Evolutionary conservation across 2,113 vertebrate genomes (phyloP), one percentile per base, ranked within the genome.

Genomic region (Rousettus leschenaultii): DNA sequence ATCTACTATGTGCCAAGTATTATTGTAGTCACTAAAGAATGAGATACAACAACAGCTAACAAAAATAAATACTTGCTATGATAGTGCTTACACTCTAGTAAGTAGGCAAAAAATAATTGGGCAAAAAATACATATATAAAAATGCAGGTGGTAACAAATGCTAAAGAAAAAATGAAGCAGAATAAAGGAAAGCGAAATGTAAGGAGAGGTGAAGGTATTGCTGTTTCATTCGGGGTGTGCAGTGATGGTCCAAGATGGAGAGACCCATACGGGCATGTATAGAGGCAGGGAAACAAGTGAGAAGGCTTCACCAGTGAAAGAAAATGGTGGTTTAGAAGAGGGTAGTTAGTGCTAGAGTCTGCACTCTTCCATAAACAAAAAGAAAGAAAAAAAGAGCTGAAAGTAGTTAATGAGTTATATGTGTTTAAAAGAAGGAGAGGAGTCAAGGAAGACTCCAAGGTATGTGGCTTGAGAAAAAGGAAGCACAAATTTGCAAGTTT

Each of bases 191-290:
- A 85, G 45, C 15, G 38, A 80, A 55, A 53, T 14, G 16, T 7
- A 63, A 65, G 48, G 33, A 2, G 14, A 43, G 53, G 5, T 5
- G 7, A 15, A 33, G 3, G 12, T 3, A 26, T 12, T 33, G 8
- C 9, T 10, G 3, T 38, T 57, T 40, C 24, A 21, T 21, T 61
- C n/a, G 3, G 0, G 15, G 9, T 51, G 24, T 66, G 26, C 51
- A 7, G 28, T 1, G 13, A 59, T 53, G 33, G 14, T 5, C 26
- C 28, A 48, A 26, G 35, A n/a, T 68, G 26, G 65, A 15, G 21
- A 0, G 8, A 3, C 40, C 40, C 45, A 2, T 5, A 10, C 5
- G 16, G 22, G 6, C 22, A 15, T 7, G 11, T 14, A 1, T 6
- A 11, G 53, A 71, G 74, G 38, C 65, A 63, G 43, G 33, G 8